Conservation (phyloP, 1,140 invertebrate species). For the Zaprionus ornatus region DNA sequence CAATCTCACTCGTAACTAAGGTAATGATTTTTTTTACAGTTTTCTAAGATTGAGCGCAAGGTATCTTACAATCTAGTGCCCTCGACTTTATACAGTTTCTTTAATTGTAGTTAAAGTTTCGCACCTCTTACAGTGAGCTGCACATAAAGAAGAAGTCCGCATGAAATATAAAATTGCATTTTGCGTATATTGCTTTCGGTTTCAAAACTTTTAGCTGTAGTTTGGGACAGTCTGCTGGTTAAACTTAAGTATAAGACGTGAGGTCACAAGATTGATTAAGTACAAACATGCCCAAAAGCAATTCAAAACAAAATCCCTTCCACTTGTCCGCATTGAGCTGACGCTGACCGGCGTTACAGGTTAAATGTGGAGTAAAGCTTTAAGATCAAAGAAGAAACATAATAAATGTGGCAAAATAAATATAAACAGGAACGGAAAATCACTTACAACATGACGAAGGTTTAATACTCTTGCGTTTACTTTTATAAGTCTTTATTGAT, state of each 20-base stretch:
- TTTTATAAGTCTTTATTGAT: not conserved
- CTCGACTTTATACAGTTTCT: not conserved
- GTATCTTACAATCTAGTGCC: not conserved
- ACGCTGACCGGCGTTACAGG: not conserved
- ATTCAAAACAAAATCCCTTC: constrained; percentile 27
- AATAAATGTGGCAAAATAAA: not conserved
- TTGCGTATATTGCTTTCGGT: constrained; percentile 62
- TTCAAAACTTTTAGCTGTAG: constrained; percentile 54
- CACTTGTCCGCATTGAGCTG: not conserved
- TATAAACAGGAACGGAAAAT: not conserved
- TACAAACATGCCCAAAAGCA: constrained; percentile 29
- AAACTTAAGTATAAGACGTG: constrained; percentile 36
- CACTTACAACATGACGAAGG: not conserved
- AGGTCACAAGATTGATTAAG: constrained; percentile 66
- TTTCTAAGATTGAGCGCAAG: not conserved
- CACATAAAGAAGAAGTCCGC: constrained; percentile 28
- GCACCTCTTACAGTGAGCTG: not conserved
- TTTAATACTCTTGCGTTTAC: not conserved
- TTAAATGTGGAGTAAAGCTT: not conserved
- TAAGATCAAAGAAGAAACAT: not conserved
- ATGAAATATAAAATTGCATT: constrained; percentile 59
- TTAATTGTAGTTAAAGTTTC: constrained; percentile 1
- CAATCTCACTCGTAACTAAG: not conserved
- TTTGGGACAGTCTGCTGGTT: constrained; percentile 17
- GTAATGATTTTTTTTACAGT: not conserved